Percentiles rank a stretch among this genome's conserved stretches.
phyloP scores from a whole-genome alignment of 2,113 vertebrate species.

The Trichechus manatus region DNA sequence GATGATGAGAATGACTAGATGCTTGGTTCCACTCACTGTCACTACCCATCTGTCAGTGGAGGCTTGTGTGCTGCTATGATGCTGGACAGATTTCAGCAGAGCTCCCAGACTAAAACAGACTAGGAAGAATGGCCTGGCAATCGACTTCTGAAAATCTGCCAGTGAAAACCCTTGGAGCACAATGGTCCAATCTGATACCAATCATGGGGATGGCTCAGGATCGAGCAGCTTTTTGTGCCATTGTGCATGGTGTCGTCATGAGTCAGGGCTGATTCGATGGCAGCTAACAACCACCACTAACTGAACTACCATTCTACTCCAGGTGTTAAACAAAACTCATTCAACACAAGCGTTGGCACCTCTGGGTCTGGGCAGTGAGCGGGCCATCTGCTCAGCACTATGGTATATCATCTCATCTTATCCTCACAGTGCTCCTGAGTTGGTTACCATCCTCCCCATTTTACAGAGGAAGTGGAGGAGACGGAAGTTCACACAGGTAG shows the following conservation, averaged over 20 bases:
- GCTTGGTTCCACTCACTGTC: not conserved
- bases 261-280: not conserved
- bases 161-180: not conserved
- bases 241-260: not conserved
- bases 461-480: not conserved
- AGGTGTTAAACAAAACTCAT: not conserved
- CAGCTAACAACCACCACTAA: not conserved
- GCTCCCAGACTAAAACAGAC: not conserved
- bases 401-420: not conserved
- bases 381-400: not conserved
- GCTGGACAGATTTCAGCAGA: not conserved
- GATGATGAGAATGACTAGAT: not conserved
- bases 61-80: not conserved
- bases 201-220: no score
- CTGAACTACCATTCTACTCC: not conserved
- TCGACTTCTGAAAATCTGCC: not conserved
- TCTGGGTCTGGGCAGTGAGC: not conserved
- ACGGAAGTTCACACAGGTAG: not conserved
- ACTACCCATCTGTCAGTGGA: not conserved
- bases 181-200: not conserved
- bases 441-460: not conserved
- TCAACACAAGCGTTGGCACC: not conserved
- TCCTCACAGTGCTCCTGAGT: not conserved
- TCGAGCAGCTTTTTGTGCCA: not conserved
- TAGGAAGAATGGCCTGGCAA: not conserved